Conservation (phyloP, 2,113 vertebrate species). For the Crotalus helleri region DNA sequence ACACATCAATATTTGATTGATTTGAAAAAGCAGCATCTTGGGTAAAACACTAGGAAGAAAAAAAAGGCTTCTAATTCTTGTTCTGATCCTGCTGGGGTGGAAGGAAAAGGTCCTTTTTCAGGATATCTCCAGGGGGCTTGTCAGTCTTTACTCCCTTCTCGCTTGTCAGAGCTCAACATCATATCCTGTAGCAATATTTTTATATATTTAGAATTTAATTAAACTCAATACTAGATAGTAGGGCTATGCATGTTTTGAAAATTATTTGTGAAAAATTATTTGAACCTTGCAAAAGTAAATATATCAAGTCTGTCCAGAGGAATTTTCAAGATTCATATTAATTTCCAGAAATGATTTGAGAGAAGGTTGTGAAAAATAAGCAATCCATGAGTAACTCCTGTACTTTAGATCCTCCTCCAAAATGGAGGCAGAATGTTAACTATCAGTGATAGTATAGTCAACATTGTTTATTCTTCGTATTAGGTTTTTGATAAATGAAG, state of each 20-base stretch:
- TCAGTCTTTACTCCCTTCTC: not conserved
- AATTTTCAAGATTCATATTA: not conserved
- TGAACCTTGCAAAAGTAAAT: not conserved
- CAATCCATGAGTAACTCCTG: not conserved
- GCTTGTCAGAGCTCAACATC: not conserved
- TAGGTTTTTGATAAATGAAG: not conserved
- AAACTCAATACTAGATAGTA: not conserved
- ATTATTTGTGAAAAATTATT: not conserved
- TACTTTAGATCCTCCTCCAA: not conserved
- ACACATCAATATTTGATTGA: not conserved
- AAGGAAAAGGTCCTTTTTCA: not conserved
- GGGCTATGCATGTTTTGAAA: not conserved
- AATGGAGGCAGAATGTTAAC: not conserved
- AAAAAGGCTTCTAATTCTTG: not conserved
- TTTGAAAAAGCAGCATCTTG: not conserved
- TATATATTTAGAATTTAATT: not conserved
- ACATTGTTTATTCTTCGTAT: not conserved
- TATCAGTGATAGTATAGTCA: not conserved
- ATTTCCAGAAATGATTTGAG: not conserved
- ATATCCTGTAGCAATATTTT: not conserved
- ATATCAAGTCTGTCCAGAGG: not conserved
- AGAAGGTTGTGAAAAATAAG: not conserved
- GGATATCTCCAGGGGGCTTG: not conserved
- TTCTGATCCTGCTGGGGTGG: not conserved
- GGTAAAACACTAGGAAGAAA: not conserved